A percentile compares a stretch with the other conserved stretches of the same genome.
Evolutionary conservation across 2,797 vertebrate species (phyloP).

Genomic region (Siniperca scherzeri): DNA sequence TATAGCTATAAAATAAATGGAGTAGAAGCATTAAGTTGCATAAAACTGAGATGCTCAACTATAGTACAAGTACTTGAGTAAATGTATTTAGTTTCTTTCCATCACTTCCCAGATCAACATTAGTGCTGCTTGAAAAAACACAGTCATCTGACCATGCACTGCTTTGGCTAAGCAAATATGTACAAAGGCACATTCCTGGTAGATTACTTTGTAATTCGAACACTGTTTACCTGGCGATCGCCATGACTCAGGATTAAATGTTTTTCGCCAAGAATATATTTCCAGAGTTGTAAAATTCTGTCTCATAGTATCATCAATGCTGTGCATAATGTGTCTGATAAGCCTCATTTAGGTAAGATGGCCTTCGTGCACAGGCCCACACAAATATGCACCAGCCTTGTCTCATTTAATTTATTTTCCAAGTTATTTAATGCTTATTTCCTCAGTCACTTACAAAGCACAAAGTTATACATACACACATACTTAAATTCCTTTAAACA

Average conservation of each 20-base stretch:
- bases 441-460: not conserved
- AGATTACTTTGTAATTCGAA: too few species aligned
- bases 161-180: too few species aligned
- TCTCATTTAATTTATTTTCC: conserved; percentile 27
- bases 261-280: not conserved
- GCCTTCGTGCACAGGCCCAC: too few species aligned
- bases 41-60: not conserved
- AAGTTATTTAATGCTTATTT: conserved; percentile 28
- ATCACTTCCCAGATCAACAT: not conserved
- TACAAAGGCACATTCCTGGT: too few species aligned
- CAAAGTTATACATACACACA: not conserved
- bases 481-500: conserved; percentile 29
- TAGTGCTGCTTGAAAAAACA: too few species aligned
- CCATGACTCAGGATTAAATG: not conserved
- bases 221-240: not conserved
- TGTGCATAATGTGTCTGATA: conserved; percentile 11
- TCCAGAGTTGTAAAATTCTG: not conserved
- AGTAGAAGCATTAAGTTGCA: not conserved
- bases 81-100: not conserved
- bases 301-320: not conserved
- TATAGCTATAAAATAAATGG: not conserved
- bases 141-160: too few species aligned
- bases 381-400: not conserved
- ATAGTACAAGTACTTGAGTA: not conserved
- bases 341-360: not conserved